Evolutionary conservation across 1,140 invertebrate species (phyloP), one percentile per base, ranked within the genome.

Genomic region (Drosophila ogumai): DNA sequence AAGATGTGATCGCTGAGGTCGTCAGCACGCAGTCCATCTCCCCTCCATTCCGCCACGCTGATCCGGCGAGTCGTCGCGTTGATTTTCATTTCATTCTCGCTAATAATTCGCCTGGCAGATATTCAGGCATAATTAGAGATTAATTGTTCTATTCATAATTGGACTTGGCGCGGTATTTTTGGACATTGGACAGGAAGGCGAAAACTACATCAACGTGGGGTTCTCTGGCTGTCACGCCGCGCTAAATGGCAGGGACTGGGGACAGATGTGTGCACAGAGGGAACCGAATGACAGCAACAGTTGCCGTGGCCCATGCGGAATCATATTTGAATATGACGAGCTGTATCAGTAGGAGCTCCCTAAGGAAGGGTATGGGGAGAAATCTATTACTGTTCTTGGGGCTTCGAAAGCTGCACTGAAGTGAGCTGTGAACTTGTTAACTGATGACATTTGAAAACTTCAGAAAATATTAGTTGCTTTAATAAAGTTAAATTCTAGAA

Each of bases 81-180:
- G 84, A 87, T 82, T 71, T 82, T 69, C 81, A 71, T 74, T 86
- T 86, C 66, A 85, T 43, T 68, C 50, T 56, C 49, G 71, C 81
- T 90, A 85, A 90, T 90, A 90, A 90, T 85, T 90, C 81, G 66
- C 86, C 47, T 76, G 85, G 90, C 85, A 90, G 81, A 90, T 85
- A 88, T 90, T 90, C 86, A 90, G 81, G 74, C 85, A 90, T 90
- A 90, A 90, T 90, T 90, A 90, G 86, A 90, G 85, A 90, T 90
- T 90, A 90, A 90, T 90, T 90, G 85, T 90, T 90, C 81, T 90
- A 85, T 85, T 81, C 84, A 87, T 87, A 87, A 87, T 87, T 82
- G 84, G 84, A 81, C 86, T 88, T 69, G 75, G 61, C 66, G 49
- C 67, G 76, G 82, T 84, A 90, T 90, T 88, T 88, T 84, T 88